Percentiles rank a stretch among this genome's conserved stretches.
phyloP scores from a whole-genome alignment of 2,797 vertebrate species.

The Sebastolobus alascanus region DNA sequence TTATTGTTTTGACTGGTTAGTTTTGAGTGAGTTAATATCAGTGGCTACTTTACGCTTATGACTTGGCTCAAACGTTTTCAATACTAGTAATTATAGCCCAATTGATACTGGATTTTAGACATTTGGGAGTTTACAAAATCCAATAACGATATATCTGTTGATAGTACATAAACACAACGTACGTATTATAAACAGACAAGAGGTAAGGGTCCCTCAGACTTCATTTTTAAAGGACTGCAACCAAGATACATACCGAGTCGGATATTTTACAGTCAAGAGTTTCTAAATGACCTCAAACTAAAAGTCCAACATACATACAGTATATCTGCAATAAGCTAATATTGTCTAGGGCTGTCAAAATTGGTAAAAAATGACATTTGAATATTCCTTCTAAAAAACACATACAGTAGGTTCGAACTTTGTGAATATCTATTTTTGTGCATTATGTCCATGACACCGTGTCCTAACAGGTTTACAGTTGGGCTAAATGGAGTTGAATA shows the following conservation, averaged over 20 bases:
- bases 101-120: background rate
- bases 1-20: background rate
- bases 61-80: background rate
- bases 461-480: background rate
- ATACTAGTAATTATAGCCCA: background rate
- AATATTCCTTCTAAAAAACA: too few relatives aligned
- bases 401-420: too few relatives aligned
- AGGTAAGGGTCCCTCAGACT: background rate
- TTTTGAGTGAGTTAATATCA: background rate
- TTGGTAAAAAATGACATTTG: too few relatives aligned
- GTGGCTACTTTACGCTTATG: background rate
- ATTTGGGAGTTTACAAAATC: background rate
- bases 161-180: background rate
- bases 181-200: background rate
- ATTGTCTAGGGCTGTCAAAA: too few relatives aligned
- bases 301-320: too few relatives aligned
- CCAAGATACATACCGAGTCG: background rate
- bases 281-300: too few relatives aligned
- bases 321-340: too few relatives aligned
- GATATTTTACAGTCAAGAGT: too few relatives aligned
- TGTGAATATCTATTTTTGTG: too few relatives aligned
- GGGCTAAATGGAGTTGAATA: background rate
- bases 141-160: background rate
- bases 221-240: background rate
- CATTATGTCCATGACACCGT: too few relatives aligned